phyloP scores from a whole-genome alignment of 2,888 invertebrate species.

The Hartigia nigra region DNA sequence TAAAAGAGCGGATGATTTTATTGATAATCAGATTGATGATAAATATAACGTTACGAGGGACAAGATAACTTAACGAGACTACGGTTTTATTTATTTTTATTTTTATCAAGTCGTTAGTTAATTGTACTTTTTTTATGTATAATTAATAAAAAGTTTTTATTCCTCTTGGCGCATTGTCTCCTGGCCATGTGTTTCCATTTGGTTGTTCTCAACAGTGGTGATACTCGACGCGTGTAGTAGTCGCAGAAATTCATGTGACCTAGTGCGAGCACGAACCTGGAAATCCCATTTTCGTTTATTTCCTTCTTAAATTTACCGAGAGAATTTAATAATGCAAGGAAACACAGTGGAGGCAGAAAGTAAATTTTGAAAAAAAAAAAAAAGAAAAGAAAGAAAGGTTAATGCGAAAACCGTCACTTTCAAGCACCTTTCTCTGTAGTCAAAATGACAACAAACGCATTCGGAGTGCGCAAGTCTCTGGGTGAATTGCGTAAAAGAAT shows the following conservation, averaged over 20 bases:
- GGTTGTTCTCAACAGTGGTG: not conserved
- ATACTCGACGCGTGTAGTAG: not conserved
- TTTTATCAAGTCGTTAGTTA: not conserved
- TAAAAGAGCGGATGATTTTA: not conserved
- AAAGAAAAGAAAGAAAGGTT: not conserved
- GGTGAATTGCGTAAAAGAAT: not conserved
- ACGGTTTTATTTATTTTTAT: not conserved
- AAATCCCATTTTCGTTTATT: constrained; percentile 5
- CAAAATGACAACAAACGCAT: not conserved
- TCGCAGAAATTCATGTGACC: not conserved
- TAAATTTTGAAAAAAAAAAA: constrained; percentile 2
- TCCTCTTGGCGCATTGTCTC: not conserved
- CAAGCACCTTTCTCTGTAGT: not conserved
- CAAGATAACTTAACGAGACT: not conserved
- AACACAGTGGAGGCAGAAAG: not conserved
- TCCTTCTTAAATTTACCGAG: not conserved
- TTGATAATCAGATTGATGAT: not conserved
- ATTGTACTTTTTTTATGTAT: not conserved
- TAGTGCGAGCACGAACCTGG: not conserved
- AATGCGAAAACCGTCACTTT: not conserved
- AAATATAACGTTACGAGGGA: not conserved
- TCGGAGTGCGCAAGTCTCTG: not conserved
- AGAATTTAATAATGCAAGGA: constrained; percentile 7
- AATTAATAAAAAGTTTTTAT: not conserved
- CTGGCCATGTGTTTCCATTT: not conserved